Evolutionary conservation across 2,113 vertebrate species (phyloP).

Genomic region (rat (Rattus norvegicus)): GRCr8 NC_086022.1:53929001-53929500

Average conservation of each 20-base stretch:
- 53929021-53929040: background rate
- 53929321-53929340: background rate
- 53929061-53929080: background rate
- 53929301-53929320: background rate
- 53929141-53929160: background rate
- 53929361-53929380: background rate
- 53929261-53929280: background rate
- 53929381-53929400: background rate
- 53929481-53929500: constrained; percentile 10
- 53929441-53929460: background rate
- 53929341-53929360: background rate
- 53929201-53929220: background rate
- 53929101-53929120: too few species aligned
- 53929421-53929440: background rate
- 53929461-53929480: background rate
- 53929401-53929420: background rate
- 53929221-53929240: background rate
- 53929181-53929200: background rate
- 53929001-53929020: background rate
- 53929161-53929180: too few species aligned
- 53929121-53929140: too few species aligned
- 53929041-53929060: background rate
- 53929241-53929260: background rate
- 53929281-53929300: background rate
- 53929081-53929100: background rate